Evolutionary conservation across 1,140 invertebrate genomes (phyloP).

Genomic region (Atta cephalotes): DNA sequence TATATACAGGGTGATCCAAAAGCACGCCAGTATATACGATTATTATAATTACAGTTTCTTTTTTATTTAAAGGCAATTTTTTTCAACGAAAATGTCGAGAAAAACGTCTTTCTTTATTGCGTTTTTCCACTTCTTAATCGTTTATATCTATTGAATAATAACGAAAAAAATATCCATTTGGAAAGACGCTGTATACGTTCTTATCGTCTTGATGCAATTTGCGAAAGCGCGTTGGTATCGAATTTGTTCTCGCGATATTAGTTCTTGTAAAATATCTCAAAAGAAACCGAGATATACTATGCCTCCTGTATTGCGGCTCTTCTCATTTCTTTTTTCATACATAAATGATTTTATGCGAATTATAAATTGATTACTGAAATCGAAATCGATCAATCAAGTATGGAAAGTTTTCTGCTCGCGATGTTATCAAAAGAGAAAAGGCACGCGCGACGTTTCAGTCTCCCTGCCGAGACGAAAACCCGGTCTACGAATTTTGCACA

Average conservation of each 20-base stretch:
- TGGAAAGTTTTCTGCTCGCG: constrained; percentile 40
- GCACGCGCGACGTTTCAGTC: not conserved
- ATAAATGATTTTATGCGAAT: constrained; percentile 7
- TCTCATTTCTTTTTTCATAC: not conserved
- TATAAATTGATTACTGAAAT: not conserved
- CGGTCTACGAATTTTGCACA: constrained; percentile 56
- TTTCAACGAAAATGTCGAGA: not conserved
- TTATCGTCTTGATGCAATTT: not conserved
- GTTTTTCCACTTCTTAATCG: not conserved
- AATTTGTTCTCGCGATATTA: constrained; percentile 6
- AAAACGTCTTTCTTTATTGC: not conserved
- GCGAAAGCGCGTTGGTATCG: not conserved
- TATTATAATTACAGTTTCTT: not conserved
- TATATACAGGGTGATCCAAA: not conserved
- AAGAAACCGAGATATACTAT: constrained; percentile 1
- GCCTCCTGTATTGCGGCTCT: not conserved
- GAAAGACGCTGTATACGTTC: not conserved
- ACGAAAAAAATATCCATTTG: not conserved
- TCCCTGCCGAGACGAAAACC: constrained; percentile 9
- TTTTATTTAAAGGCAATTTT: not conserved
- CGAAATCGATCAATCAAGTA: constrained; percentile 9
- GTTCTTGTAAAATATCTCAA: not conserved
- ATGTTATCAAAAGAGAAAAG: constrained; percentile 36
- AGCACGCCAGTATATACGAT: not conserved
- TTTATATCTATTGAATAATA: not conserved